Conservation (phyloP, 2,797 vertebrate species). For the Acrossocheilus fasciatus region DNA sequence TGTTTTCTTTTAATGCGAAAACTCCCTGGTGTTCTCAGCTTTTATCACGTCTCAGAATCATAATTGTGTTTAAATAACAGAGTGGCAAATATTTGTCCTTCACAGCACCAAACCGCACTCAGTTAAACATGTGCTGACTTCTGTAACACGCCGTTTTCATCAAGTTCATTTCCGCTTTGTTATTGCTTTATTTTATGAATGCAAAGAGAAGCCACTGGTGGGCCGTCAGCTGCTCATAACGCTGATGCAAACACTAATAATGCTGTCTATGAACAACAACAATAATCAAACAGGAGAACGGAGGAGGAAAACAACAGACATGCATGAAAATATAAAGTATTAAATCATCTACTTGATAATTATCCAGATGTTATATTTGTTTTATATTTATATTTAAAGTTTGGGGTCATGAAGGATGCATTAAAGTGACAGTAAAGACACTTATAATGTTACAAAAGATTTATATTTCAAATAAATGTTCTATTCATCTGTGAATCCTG, state of each 20-base stretch:
- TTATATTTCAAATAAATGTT: too few relatives aligned
- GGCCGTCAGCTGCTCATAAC: constrained; percentile 4
- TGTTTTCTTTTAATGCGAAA: not conserved
- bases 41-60: constrained; percentile 30
- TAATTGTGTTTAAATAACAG: constrained; percentile 35
- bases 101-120: not conserved
- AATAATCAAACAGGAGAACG: not conserved
- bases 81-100: constrained; percentile 2
- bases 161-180: not conserved
- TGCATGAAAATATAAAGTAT: not conserved
- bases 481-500: too few relatives aligned
- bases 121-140: not conserved
- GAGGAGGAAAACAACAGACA: not conserved
- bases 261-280: not conserved
- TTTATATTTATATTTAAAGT: not conserved
- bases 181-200: not conserved
- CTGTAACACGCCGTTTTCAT: not conserved
- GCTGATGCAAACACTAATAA: constrained; percentile 3
- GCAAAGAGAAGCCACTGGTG: constrained; percentile 5
- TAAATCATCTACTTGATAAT: not conserved
- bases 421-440: too few relatives aligned
- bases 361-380: not conserved
- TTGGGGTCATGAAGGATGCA: too few relatives aligned
- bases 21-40: not conserved
- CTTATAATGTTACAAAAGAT: too few relatives aligned